Evolutionary conservation across 2,888 invertebrate species (phyloP).

Genomic region (Eremobia ochroleuca): DNA sequence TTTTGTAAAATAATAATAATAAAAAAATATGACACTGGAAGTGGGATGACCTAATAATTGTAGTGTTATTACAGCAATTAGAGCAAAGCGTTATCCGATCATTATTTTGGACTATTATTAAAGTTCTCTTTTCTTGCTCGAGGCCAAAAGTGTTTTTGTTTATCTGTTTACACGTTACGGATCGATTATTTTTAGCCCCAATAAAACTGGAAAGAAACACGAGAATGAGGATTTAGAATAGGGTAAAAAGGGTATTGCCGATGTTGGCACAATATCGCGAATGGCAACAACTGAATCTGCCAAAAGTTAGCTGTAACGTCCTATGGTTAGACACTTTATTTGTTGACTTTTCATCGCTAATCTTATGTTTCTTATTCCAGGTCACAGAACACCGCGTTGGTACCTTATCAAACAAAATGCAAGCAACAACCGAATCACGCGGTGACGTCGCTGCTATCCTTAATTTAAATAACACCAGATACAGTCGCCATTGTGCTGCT

Average conservation of each 20-base stretch:
- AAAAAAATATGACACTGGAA: no score
- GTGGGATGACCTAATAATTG: no score
- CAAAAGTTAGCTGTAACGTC: no score
- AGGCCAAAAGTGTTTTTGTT: not conserved
- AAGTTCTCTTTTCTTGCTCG: not conserved
- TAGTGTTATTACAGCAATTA: slow-evolving; percentile 49
- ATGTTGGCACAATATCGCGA: not conserved
- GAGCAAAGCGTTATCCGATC: slow-evolving; percentile 15
- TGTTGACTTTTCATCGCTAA: not conserved
- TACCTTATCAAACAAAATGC: slow-evolving; percentile 54
- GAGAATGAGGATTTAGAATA: not conserved
- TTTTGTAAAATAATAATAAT: no score
- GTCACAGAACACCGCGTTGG: not conserved
- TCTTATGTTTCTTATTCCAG: slow-evolving; percentile 6
- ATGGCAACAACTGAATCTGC: not conserved
- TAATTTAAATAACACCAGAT: slow-evolving; percentile 66
- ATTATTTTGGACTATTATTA: slow-evolving; percentile 16
- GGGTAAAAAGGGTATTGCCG: no score
- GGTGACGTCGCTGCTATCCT: slow-evolving; percentile 29
- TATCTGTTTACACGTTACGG: not conserved
- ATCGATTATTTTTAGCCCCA: not conserved
- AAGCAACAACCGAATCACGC: slow-evolving; percentile 25
- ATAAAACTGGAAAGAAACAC: not conserved
- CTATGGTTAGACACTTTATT: not conserved
- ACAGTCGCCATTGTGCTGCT: slow-evolving; percentile 53